Evolutionary conservation across 1,140 invertebrate genomes (phyloP), one percentile per base, ranked within the genome.

Genomic region (Leptopilina boulardi): DNA sequence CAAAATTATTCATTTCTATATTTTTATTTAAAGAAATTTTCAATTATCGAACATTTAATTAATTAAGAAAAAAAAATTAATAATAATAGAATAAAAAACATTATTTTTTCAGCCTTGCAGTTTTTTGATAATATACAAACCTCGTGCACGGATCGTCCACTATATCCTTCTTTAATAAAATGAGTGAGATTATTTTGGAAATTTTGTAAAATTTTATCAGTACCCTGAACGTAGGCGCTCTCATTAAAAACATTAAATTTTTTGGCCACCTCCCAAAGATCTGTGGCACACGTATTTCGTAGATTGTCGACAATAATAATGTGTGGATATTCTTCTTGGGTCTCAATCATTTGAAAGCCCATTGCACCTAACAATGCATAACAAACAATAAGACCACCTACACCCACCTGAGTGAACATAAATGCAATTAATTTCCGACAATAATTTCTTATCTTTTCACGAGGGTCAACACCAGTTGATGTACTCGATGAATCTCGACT

Each of bases 291-390:
- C 44, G 89, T 89, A 34, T 91, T 88, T 6, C 94, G 89, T 76
- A 92, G 84, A 9, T 85, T 83, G 1, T 86, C 82, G 0, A 95
- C 93, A 54, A 91, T 85, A 0, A 86, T 88, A 34, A 92, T 90
- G 81, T 93, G 93, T 74, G 85, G 89, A 44, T 85, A 74, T 56
- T 95, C 93, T 26, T 93, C 93, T 76, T 94, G 92, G 0, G 93
- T 93, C 89, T 99, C 98, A 47, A 99, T 95, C 66, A 93, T 92
- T 86, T 94, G 96, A 88, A 99, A 99, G 42, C 97, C 94, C 26
- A 98, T 95, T 0, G 98, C 98, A 0, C 98, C 98, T 10, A 99
- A 93, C 66, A 99, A 95, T 1, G 98, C 97, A 88, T 99, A 99
- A 56, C 96, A 94, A 0, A 99, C 97, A 15, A 99, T 97, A 4